Evolutionary conservation across 2,888 invertebrate genomes (phyloP).

Genomic region (Pristionchus arcanus): DNA sequence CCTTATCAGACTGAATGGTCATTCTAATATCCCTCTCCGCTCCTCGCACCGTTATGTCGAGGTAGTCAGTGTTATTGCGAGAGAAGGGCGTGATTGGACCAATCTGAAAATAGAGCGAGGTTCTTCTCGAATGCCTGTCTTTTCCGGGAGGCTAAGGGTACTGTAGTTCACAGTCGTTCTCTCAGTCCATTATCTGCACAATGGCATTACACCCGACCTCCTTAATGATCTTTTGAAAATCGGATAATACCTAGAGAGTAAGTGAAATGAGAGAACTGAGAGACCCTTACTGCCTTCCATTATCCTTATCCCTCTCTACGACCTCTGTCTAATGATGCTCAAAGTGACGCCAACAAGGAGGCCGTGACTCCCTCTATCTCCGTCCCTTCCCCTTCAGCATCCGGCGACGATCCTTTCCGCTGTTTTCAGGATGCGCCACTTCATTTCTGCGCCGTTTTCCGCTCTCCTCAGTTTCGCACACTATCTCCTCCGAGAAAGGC

Average conservation of each 20-base stretch:
- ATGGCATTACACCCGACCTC: too few relatives aligned
- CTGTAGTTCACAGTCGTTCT: neutral
- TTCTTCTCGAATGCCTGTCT: neutral
- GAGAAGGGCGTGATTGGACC: constrained; percentile 39
- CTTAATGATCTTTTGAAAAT: too few relatives aligned
- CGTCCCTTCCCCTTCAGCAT: neutral
- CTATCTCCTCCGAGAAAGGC: neutral
- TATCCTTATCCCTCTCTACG: neutral
- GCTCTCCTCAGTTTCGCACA: neutral
- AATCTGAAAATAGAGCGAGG: constrained; percentile 41
- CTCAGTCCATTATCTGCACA: neutral
- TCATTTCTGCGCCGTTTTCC: constrained; percentile 13
- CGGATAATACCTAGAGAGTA: too few relatives aligned
- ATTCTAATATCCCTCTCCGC: constrained; percentile 39
- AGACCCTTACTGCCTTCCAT: too few relatives aligned
- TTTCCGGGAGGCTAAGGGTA: neutral
- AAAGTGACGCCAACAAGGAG: neutral
- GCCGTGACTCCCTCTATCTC: neutral
- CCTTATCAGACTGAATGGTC: constrained; percentile 55
- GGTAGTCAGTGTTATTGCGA: constrained; percentile 29
- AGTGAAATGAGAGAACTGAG: too few relatives aligned
- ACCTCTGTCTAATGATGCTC: neutral
- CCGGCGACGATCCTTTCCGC: neutral
- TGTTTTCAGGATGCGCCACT: constrained; percentile 47
- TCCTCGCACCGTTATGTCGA: constrained; percentile 47